These are phyloP conservation scores for Nesogale talazaci DNA, from an alignment of 2,113 vertebrate genomes.

Conservation along the genomic window DNA sequence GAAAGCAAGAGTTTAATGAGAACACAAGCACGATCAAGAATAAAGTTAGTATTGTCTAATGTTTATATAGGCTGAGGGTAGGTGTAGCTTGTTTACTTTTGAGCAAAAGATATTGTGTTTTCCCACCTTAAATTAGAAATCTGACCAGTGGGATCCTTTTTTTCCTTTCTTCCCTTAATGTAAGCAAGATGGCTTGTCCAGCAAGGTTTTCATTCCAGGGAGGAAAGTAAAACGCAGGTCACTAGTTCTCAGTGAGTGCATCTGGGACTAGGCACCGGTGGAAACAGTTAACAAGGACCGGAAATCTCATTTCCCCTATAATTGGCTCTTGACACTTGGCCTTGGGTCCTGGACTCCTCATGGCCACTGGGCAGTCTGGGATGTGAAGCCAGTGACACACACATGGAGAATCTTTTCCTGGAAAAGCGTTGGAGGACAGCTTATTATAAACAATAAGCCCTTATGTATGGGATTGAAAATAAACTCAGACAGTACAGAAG, in stretches of 20 bases:
- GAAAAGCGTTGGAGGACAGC: conserved; percentile 75
- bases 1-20: conserved; percentile 30
- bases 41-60: conserved; percentile 52
- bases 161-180: conserved; percentile 47
- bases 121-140: conserved; percentile 65
- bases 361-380: neutral
- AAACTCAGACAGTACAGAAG: conserved; percentile 76
- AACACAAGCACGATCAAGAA: conserved; percentile 9
- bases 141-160: conserved; percentile 59
- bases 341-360: neutral
- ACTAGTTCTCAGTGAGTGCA: neutral
- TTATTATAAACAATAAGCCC: conserved; percentile 76
- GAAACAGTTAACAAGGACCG: conserved; percentile 43
- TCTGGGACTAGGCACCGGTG: conserved; percentile 10
- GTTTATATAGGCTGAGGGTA: neutral
- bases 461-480: conserved; percentile 80
- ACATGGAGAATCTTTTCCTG: conserved; percentile 75
- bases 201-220: conserved; percentile 50
- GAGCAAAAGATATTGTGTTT: conserved; percentile 61
- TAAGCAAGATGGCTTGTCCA: conserved; percentile 34
- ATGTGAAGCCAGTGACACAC: conserved; percentile 40
- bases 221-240: conserved; percentile 51
- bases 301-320: neutral
- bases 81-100: conserved; percentile 57
- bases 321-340: conserved; percentile 53